These are phyloP conservation scores for Drosophila multiciliata DNA, from an alignment of 2,888 invertebrate species.

Conservation along the genomic window DNA sequence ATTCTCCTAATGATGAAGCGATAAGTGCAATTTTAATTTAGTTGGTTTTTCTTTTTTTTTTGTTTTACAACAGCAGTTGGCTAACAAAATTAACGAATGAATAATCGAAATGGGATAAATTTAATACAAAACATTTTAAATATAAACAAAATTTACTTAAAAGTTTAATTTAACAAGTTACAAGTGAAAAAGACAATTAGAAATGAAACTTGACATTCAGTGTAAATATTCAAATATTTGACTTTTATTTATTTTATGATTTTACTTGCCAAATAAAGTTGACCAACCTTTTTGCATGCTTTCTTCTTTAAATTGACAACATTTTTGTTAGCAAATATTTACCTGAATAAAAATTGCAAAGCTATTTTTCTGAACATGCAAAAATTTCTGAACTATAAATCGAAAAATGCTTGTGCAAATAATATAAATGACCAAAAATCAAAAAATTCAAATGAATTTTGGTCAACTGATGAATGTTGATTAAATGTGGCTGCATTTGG, in stretches of 20 bases:
- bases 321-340: conserved; percentile 1
- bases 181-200: not conserved
- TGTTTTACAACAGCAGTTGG: not conserved
- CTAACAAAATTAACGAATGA: not conserved
- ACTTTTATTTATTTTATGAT: not conserved
- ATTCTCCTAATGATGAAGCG: conserved; percentile 26
- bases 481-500: conserved; percentile 54
- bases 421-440: conserved; percentile 59
- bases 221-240: not conserved
- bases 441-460: conserved; percentile 62
- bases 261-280: not conserved
- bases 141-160: not conserved
- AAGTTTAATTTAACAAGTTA: not conserved
- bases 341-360: conserved; percentile 1
- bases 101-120: not conserved
- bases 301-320: not conserved
- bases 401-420: conserved; percentile 48
- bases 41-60: not conserved
- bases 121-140: not conserved
- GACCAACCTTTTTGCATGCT: not conserved
- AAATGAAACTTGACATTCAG: not conserved
- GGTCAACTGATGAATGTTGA: conserved; percentile 41
- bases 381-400: conserved; percentile 17
- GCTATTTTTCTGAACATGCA: conserved; percentile 5
- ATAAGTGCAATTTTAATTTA: conserved; percentile 35